Base-by-base conservation (phyloP, 92 coral and sea anemone species). In the Phenganax marumi region DNA sequence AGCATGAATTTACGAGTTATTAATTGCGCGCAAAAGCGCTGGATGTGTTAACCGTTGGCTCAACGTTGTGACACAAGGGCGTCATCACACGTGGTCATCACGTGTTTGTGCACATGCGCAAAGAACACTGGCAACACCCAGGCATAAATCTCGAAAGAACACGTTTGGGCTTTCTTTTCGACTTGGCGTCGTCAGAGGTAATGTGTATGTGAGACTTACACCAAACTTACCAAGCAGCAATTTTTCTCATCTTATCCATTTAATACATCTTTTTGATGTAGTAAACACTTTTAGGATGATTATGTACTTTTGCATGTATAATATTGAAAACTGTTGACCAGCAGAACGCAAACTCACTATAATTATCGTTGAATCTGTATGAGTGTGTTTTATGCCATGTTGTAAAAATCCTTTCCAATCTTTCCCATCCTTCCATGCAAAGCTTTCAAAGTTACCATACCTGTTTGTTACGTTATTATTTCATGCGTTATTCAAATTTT, bases 391-490 rank as follows among this genome's bases (percentile, higher is more conserved):
- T 64, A 25, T 22, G 70, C 70, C 70, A 33, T 10, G 0, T 22
- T 64, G 8, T 18, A 64, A 64, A 64, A 64, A 24, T 22, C 66
- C 43, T 25, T 64, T 64, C 17, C 46, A 64, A 64, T 64, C 47
- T 11, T 64, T 22, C 8, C 70, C 70, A 64, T 64, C 70, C 70
- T 64, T 8, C 70, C 70, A 2, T 64, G 13, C 70, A 12, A 64
- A 64, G 46, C 70, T 64, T 64, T 64, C 47, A 22, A 64, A 64
- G 46, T 64, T 64, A 16, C 70, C 70, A 10, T 64, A 64, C 70
- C 70, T 64, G 23, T 64, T 24, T 22, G 70, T 64, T 64, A 64
- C 13, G 46, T 64, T 64, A 64, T 64, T 64, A 62, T 62, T 64
- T 64, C 70, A 64, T 64, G 70, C 3, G 26, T 22, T 17, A 22